These are phyloP conservation scores for Myotis myotis DNA, from an alignment of 2,797 vertebrate genomes.

Conservation along the genomic window DNA sequence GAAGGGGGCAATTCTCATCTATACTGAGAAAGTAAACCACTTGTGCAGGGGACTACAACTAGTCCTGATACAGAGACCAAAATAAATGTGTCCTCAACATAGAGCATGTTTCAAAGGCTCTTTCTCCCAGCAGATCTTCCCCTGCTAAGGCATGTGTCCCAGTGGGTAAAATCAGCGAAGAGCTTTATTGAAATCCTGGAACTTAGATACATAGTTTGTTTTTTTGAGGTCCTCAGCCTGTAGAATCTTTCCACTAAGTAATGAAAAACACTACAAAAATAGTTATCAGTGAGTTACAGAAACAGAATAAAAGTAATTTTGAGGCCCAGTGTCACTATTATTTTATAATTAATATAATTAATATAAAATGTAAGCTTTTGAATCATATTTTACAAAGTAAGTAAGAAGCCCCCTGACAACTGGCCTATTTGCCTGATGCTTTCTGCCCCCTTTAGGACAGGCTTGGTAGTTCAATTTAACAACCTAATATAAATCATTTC, in stretches of 20 bases:
- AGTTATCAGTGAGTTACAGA: neutral
- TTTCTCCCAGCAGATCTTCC: neutral
- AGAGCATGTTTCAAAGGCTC: neutral
- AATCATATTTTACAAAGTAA: neutral
- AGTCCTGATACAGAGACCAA: neutral
- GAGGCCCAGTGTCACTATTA: neutral
- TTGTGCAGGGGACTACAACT: neutral
- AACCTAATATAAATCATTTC: neutral
- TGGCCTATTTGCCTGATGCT: neutral
- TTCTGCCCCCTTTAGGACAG: slow-evolving; percentile 83
- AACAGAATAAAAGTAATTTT: slow-evolving; percentile 14
- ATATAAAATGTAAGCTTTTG: neutral
- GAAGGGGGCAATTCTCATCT: neutral
- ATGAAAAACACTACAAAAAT: neutral
- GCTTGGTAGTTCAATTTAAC: slow-evolving; percentile 57
- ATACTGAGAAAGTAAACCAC: neutral
- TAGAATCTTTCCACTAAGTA: neutral
- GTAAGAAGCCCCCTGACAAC: neutral
- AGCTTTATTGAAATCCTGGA: neutral
- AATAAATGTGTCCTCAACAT: neutral
- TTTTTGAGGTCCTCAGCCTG: neutral
- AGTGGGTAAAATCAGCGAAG: slow-evolving; percentile 22
- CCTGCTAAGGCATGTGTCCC: neutral
- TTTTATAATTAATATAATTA: neutral
- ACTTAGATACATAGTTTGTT: neutral